A percentile compares a stretch with the other conserved stretches of the same genome.
These are phyloP conservation scores for Stictocephala bisonia DNA, from an alignment of 2,888 invertebrate genomes.

Conservation along the genomic window DNA sequence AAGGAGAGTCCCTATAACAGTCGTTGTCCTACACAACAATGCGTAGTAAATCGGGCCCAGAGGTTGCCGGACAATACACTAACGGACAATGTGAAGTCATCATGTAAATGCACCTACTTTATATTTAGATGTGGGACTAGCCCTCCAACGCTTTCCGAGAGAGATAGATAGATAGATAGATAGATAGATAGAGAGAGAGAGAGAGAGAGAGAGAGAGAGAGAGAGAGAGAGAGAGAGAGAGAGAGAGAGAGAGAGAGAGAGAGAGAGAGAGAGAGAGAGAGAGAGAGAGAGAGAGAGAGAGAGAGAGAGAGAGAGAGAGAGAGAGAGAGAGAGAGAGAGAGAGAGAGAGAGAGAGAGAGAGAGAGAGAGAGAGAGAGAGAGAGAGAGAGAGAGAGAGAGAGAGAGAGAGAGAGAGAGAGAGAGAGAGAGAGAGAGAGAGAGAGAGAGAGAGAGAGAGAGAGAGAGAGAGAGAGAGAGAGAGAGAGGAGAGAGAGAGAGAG, in stretches of 20 bases:
- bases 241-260: neutral
- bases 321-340: neutral
- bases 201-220: neutral
- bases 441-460: neutral
- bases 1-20: no score
- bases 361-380: neutral
- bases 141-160: no score
- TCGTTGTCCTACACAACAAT: no score
- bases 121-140: no score
- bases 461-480: neutral
- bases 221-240: neutral
- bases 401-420: neutral
- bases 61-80: no score
- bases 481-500: neutral
- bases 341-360: neutral
- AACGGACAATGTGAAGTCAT: no score
- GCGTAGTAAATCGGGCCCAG: no score
- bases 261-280: neutral
- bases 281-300: neutral
- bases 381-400: neutral
- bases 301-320: neutral
- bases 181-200: no score
- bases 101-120: no score
- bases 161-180: no score
- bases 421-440: neutral